Percentiles rank a stretch among this genome's conserved stretches.
These are phyloP conservation scores for Arge pagana DNA, from an alignment of 2,888 invertebrate species.

Conservation along the genomic window DNA sequence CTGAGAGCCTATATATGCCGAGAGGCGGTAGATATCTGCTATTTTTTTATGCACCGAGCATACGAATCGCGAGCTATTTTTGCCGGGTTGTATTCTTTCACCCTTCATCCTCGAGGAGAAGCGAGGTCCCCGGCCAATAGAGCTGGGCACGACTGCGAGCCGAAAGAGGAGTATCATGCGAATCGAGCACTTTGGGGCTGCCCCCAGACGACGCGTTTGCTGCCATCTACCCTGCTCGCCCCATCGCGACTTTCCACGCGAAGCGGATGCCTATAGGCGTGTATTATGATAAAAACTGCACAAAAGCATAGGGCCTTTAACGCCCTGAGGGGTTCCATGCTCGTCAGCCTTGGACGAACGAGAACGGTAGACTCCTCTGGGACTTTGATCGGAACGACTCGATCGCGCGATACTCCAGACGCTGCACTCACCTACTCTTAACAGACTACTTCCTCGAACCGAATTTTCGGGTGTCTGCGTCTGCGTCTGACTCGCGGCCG, in stretches of 20 bases:
- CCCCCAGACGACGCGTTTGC: slow-evolving; percentile 15
- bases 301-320: slow-evolving; percentile 12
- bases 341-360: too few relatives aligned
- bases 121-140: slow-evolving; percentile 6
- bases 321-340: neutral
- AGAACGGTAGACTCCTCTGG: neutral
- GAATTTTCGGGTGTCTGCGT: too few relatives aligned
- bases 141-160: neutral
- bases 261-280: slow-evolving; percentile 5
- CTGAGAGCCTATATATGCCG: too few relatives aligned
- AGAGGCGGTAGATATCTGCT: too few relatives aligned
- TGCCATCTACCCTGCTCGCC: too few relatives aligned
- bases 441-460: too few relatives aligned
- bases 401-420: slow-evolving; percentile 12
- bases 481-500: too few relatives aligned
- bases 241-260: neutral
- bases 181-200: slow-evolving; percentile 22
- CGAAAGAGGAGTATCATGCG: slow-evolving; percentile 18
- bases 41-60: too few relatives aligned
- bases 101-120: slow-evolving; percentile 6
- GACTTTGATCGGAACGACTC: slow-evolving; percentile 17
- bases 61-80: slow-evolving; percentile 16
- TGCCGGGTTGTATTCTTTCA: slow-evolving; percentile 10
- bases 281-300: slow-evolving; percentile 21
- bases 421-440: too few relatives aligned